These are phyloP conservation scores for Pangasius mekongensis DNA, from an alignment of 2,797 vertebrate species.

Conservation along the genomic window DNA sequence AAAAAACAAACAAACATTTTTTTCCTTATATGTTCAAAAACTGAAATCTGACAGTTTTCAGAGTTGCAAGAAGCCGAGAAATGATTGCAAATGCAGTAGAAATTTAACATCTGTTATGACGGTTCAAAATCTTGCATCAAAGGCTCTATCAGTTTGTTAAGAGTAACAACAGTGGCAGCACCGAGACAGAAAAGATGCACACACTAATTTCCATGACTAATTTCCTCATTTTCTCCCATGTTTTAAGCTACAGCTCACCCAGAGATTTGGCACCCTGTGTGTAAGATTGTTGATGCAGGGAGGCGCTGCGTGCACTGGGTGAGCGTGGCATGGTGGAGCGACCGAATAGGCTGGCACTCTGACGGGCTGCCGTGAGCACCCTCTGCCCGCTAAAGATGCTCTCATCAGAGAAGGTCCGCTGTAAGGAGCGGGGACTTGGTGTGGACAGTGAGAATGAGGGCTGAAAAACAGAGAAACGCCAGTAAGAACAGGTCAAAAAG, in stretches of 20 bases:
- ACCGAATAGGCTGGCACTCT: conserved; percentile 89
- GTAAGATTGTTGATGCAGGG: conserved; percentile 84
- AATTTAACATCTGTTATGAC: too few species aligned
- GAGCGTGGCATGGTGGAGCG: conserved; percentile 88
- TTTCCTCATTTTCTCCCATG: background rate
- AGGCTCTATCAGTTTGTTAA: background rate
- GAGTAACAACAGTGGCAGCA: background rate
- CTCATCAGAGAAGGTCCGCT: conserved; percentile 95
- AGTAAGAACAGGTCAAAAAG: background rate
- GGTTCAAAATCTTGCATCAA: background rate
- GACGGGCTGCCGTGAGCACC: conserved; percentile 84
- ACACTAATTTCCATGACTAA: background rate
- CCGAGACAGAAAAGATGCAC: background rate
- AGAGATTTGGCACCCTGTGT: conserved; percentile 84
- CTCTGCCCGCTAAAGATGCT: conserved; percentile 95
- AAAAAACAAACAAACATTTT: background rate
- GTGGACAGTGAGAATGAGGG: conserved; percentile 84
- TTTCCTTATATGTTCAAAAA: too few species aligned
- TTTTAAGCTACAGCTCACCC: conserved; percentile 15
- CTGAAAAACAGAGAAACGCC: conserved; percentile 63
- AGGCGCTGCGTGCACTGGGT: conserved; percentile 82
- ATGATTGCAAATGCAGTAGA: background rate
- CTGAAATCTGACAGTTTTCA: too few species aligned
- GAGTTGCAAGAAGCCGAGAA: background rate
- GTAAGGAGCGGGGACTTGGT: conserved; percentile 84